Evolutionary conservation across 2,888 invertebrate genomes (phyloP).

Genomic region (Furcula furcula): DNA sequence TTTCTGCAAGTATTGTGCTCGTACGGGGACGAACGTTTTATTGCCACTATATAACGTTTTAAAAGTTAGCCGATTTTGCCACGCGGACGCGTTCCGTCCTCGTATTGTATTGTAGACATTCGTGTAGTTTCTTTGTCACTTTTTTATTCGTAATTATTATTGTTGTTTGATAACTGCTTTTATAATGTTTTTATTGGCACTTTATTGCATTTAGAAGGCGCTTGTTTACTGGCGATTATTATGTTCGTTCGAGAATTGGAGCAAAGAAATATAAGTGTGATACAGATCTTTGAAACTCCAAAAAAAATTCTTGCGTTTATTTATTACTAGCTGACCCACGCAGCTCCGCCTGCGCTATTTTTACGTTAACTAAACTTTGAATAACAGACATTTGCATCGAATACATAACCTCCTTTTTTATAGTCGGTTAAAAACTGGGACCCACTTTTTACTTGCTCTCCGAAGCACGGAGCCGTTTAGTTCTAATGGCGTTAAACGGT

Average conservation of each 20-base stretch:
- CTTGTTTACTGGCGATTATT: conserved; percentile 26
- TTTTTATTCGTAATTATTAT: conserved; percentile 69
- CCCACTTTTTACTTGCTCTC: too few species aligned
- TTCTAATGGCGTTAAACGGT: too few species aligned
- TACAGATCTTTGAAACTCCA: conserved; percentile 14
- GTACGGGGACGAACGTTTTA: conserved; percentile 77
- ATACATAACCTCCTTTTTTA: too few species aligned
- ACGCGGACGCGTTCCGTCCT: conserved; percentile 48
- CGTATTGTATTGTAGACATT: conserved; percentile 34
- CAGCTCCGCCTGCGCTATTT: too few species aligned
- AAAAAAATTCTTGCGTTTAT: conserved; percentile 9
- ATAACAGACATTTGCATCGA: too few species aligned
- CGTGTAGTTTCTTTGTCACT: conserved; percentile 48
- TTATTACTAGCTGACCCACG: too few species aligned
- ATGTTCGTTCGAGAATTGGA: conserved; percentile 10
- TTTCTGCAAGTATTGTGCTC: conserved; percentile 81
- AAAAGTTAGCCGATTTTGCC: conserved; percentile 76
- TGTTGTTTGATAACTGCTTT: conserved; percentile 63
- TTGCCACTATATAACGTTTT: conserved; percentile 80
- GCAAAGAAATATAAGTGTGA: conserved; percentile 25
- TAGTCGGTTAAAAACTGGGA: too few species aligned
- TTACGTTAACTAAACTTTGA: too few species aligned
- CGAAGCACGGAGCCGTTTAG: too few species aligned
- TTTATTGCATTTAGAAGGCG: conserved; percentile 45
- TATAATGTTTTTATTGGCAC: conserved; percentile 44